Evolutionary conservation across 2,888 invertebrate genomes (phyloP).

Genomic region (Drosophila atripex): DNA sequence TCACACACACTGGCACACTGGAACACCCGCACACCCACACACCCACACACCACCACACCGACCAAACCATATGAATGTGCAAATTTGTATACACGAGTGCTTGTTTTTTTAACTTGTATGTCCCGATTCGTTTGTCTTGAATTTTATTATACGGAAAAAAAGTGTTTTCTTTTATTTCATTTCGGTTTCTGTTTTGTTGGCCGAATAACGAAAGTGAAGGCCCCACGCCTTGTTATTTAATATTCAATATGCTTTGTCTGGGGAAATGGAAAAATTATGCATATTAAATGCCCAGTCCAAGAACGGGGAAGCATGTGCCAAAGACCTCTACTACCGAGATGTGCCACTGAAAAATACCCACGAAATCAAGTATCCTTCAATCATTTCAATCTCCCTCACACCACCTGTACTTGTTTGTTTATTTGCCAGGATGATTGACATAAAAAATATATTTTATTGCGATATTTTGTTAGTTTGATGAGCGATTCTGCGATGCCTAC

Average conservation of each 20-base stretch:
- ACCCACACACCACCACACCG: not conserved
- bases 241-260: conserved; percentile 77
- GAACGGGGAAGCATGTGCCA: conserved; percentile 52
- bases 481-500: conserved; percentile 58
- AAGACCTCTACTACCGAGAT: conserved; percentile 32
- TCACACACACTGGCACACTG: not conserved
- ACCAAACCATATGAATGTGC: conserved; percentile 1
- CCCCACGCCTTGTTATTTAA: conserved; percentile 67
- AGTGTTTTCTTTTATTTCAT: conserved; percentile 54
- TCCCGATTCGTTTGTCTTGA: conserved; percentile 75
- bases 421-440: conserved; percentile 70
- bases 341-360: conserved; percentile 40
- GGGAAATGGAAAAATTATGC: conserved; percentile 78
- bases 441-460: conserved; percentile 68
- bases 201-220: conserved; percentile 1
- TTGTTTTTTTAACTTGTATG: conserved; percentile 65
- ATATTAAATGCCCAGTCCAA: conserved; percentile 69
- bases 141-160: conserved; percentile 66
- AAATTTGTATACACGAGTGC: not conserved
- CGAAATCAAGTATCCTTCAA: conserved; percentile 1
- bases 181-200: conserved; percentile 23
- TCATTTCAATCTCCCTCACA: not conserved
- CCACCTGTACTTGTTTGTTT: conserved; percentile 48
- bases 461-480: conserved; percentile 73
- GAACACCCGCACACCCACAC: not conserved